Base-by-base conservation (phyloP, 2,888 invertebrate genomes). In the Chrysolina haemoptera region DNA sequence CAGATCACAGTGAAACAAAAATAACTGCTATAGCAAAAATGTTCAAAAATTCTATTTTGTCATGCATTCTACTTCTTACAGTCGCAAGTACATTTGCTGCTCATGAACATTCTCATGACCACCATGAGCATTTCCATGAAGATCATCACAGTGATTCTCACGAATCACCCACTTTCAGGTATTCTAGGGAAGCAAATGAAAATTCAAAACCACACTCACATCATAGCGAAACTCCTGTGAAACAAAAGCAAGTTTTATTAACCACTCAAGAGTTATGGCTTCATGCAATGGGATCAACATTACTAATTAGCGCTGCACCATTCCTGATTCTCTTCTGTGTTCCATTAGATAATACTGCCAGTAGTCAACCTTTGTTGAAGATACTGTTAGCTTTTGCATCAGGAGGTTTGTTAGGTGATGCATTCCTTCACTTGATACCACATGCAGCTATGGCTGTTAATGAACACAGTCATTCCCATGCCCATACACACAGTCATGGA, bases 391-490 rank as follows among this genome's bases (percentile, higher is more conserved):
- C 97, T 16, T 98, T 98, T 88, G 98, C 98, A 0, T 97, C 98
- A 1, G 97, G 98, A 59, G 97, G 99, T 62, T 90, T 99, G 14
- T 90, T 99, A 0, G 99, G 99, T 9, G 99, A 99, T 90, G 99
- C 99, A 0, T 99, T 99, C 88, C 91, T 99, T 8, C 99, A 99
- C 89, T 90, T 99, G 78, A 99, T 99, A 85, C 99, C 99, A 0
- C 99, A 99, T 88, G 98, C 99, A 63, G 91, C 94, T 40, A 90
- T 90, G 79, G 91, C 93, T 0, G 90, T 91, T 72, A 84, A 85
- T 88, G 89, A 78, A 14, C 50, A 72, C 62, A 46, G 65, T 43
- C 81, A 78, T 77, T 78, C 76, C 27, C 80, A 73, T 76, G 86
- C 88, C 12, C 92, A 94, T 84, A 86, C 89, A 0, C 91, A 92